Evolutionary conservation across 2,888 invertebrate species (phyloP).

Genomic region (Lasioglossum lativentre): DNA sequence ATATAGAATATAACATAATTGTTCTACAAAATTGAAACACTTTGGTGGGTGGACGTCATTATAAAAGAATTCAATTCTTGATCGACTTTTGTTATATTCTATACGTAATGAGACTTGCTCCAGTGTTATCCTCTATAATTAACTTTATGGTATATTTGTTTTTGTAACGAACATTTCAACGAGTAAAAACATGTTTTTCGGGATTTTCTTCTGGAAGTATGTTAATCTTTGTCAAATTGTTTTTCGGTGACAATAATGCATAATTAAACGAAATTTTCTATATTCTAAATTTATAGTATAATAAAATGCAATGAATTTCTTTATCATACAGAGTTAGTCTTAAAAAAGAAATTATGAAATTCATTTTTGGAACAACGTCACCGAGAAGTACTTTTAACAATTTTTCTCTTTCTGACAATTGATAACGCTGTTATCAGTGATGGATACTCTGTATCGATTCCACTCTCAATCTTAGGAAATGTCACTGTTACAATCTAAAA

Average conservation of each 20-base stretch:
- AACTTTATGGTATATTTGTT: background rate
- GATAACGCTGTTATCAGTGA: conserved; percentile 33
- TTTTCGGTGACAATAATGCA: background rate
- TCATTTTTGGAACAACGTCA: background rate
- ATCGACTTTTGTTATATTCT: no score
- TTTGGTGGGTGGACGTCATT: no score
- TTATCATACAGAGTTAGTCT: background rate
- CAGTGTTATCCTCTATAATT: no score
- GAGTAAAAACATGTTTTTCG: no score
- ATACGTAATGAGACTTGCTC: no score
- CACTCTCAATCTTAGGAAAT: background rate
- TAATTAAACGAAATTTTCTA: background rate
- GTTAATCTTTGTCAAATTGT: background rate
- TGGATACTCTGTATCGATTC: conserved; percentile 35
- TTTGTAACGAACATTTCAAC: background rate
- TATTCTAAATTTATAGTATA: background rate
- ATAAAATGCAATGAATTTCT: background rate
- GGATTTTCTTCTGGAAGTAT: no score
- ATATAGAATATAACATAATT: no score
- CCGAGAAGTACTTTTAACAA: background rate
- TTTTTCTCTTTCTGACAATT: conserved; percentile 6
- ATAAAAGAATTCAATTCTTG: no score
- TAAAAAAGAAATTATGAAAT: background rate
- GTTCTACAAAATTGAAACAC: no score
- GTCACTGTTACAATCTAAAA: conserved; percentile 2